Conservation (phyloP, 2,113 vertebrate species). For the Leptosomus discolor region DNA sequence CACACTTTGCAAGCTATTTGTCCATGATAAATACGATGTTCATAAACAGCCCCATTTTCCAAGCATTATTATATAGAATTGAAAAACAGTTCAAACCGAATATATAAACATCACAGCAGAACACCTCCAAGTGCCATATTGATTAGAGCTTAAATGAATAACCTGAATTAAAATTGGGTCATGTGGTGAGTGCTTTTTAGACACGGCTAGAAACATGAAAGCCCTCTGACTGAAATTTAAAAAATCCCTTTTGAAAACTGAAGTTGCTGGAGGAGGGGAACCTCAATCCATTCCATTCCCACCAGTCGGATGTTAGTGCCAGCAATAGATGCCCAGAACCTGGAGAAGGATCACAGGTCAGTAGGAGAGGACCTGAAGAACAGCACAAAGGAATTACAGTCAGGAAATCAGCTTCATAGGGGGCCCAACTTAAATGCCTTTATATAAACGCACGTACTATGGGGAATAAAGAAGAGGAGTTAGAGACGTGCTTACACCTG, state of each 20-base stretch:
- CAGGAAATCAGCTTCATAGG: not conserved
- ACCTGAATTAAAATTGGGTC: not conserved
- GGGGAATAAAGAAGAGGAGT: not conserved
- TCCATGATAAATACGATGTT: conserved; percentile 7
- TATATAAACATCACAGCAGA: not conserved
- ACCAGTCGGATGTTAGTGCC: not conserved
- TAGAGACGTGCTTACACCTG: not conserved
- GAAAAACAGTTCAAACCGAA: conserved; percentile 22
- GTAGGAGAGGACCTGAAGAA: not conserved
- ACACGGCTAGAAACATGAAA: not conserved
- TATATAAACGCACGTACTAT: not conserved
- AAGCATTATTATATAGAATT: conserved; percentile 6
- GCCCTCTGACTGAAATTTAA: not conserved
- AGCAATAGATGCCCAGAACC: not conserved
- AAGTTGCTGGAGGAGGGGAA: not conserved
- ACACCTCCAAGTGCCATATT: conserved; percentile 15
- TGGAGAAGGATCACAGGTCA: not conserved
- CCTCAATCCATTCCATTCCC: not conserved
- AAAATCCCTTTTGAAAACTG: not conserved
- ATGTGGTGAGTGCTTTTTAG: not conserved
- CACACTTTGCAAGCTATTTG: not conserved
- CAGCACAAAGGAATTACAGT: not conserved
- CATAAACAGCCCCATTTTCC: conserved; percentile 8
- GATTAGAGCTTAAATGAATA: conserved; percentile 43
- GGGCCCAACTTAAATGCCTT: not conserved